Conservation (phyloP, 2,888 invertebrate genomes). For the Anthrax anthrax region DNA sequence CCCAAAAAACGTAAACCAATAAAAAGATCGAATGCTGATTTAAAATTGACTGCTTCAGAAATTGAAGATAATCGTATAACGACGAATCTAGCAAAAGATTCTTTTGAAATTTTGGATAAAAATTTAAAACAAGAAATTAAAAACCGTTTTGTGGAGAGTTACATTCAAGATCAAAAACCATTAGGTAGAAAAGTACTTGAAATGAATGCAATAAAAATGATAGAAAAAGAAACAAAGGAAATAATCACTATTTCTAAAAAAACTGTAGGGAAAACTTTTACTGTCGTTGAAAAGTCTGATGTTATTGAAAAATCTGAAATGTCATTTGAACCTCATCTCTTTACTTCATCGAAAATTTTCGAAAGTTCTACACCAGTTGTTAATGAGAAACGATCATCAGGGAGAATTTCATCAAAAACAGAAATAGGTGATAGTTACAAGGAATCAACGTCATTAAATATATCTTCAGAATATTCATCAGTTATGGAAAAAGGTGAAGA, state of each 20-base stretch:
- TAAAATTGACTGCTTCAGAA: conserved; percentile 2
- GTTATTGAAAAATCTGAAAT: neutral
- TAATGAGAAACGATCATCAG: neutral
- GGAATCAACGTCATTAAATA: neutral
- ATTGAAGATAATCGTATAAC: conserved; percentile 9
- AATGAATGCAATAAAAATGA: conserved; percentile 5
- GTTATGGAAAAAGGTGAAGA: conserved; percentile 1
- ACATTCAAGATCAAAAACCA: neutral
- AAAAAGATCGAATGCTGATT: conserved; percentile 1
- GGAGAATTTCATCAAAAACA: neutral
- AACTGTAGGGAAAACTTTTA: neutral
- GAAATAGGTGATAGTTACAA: neutral
- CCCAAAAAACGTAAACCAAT: conserved; percentile 8
- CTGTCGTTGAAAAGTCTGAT: neutral
- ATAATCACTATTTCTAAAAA: neutral
- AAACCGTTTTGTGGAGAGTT: neutral
- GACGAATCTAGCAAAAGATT: conserved; percentile 2
- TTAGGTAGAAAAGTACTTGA: conserved; percentile 9
- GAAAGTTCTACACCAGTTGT: neutral
- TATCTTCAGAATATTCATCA: neutral
- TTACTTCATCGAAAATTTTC: neutral
- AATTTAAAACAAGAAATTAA: neutral
- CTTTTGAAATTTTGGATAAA: neutral
- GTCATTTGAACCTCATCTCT: neutral
- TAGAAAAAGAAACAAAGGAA: neutral